A percentile compares a stretch with the other conserved stretches of the same genome.
Evolutionary conservation across 2,888 invertebrate genomes (phyloP).

Genomic region (Heliconius ismenius): DNA sequence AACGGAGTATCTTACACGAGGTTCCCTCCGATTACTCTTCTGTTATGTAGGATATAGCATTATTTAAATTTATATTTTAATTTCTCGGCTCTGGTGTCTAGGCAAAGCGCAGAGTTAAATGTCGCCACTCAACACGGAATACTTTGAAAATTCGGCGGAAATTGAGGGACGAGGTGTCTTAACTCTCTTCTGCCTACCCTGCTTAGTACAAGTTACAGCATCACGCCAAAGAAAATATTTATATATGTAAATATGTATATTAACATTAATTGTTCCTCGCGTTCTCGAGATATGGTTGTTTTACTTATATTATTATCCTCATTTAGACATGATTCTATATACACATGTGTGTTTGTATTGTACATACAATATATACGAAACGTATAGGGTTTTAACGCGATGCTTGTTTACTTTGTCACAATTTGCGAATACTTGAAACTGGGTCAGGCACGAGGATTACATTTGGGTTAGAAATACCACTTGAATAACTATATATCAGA

Average conservation of each 20-base stretch:
- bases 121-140: no score
- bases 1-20: no score
- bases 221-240: no score
- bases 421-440: slow-evolving; percentile 22
- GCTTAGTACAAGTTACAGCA: no score
- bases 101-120: no score
- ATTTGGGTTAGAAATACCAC: slow-evolving; percentile 8
- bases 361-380: slow-evolving; percentile 10
- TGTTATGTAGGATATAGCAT: no score
- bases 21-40: no score
- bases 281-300: slow-evolving; percentile 1
- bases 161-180: no score
- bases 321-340: slow-evolving; percentile 6
- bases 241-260: neutral
- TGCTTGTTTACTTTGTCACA: slow-evolving; percentile 28
- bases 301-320: slow-evolving; percentile 1
- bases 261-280: neutral
- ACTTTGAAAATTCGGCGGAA: no score
- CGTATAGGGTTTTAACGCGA: slow-evolving; percentile 23
- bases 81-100: no score
- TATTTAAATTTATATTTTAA: no score
- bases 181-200: no score
- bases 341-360: slow-evolving; percentile 8
- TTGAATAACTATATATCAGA: neutral
- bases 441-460: slow-evolving; percentile 26